Conservation (phyloP, 1,140 invertebrate species). For the Cydia strobilella region DNA sequence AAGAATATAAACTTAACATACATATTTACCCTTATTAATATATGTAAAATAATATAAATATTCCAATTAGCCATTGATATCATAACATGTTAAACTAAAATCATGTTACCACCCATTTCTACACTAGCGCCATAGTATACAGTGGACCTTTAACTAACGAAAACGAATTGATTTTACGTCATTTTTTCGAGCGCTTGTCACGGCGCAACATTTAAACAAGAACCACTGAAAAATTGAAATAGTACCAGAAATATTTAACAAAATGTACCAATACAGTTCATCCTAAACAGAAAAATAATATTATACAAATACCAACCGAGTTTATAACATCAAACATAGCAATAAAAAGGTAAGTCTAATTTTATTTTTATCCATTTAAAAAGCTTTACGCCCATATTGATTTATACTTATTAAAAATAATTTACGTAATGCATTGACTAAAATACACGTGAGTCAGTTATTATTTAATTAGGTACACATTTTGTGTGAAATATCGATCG, state of each 20-base stretch:
- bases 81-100: background rate
- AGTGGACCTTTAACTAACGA: slow-evolving; percentile 30
- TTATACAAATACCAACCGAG: background rate
- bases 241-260: slow-evolving; percentile 50
- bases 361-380: background rate
- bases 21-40: background rate
- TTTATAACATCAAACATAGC: background rate
- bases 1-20: background rate
- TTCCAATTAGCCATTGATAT: background rate
- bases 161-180: slow-evolving; percentile 69
- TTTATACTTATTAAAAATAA: background rate
- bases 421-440: background rate
- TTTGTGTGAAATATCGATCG: slow-evolving; percentile 27
- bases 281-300: background rate
- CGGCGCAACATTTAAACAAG: slow-evolving; percentile 76
- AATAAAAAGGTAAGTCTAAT: slow-evolving; percentile 15
- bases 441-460: background rate
- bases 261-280: slow-evolving; percentile 41
- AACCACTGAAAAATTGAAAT: slow-evolving; percentile 49
- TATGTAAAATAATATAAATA: background rate
- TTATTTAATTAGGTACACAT: background rate
- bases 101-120: background rate
- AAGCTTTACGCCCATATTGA: slow-evolving; percentile 8
- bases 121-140: slow-evolving; percentile 27
- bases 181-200: slow-evolving; percentile 60